Conservation (phyloP, 2,113 vertebrate species). For the Melanostigma gelatinosum region DNA sequence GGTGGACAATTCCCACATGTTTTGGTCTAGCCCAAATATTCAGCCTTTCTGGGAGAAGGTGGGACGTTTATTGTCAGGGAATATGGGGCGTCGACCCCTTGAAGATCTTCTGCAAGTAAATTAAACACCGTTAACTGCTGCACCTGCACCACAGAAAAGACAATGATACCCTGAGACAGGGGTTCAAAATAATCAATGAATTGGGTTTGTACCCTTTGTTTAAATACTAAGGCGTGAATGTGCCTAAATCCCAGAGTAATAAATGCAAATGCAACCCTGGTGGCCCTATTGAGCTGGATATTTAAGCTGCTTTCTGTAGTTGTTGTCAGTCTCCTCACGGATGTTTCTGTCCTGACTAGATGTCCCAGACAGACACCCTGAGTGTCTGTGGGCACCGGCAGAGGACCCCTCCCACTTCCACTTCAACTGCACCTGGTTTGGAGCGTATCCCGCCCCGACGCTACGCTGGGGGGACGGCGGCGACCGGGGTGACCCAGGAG, state of each 20-base stretch:
- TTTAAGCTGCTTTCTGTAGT: not conserved
- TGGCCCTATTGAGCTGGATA: not conserved
- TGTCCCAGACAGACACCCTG: constrained; percentile 75
- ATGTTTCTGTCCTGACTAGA: constrained; percentile 73
- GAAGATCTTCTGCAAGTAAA: not conserved
- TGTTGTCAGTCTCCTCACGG: not conserved
- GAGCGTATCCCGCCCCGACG: constrained; percentile 86
- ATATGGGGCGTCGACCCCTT: not conserved
- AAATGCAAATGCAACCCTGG: not conserved
- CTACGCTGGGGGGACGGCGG: constrained; percentile 83
- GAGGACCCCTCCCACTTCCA: constrained; percentile 52
- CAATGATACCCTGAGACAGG: not conserved
- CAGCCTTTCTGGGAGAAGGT: not conserved
- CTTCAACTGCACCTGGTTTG: constrained; percentile 88
- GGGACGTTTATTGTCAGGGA: not conserved
- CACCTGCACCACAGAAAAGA: no score
- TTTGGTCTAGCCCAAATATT: no score
- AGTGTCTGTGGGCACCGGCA: constrained; percentile 79
- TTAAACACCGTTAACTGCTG: not conserved
- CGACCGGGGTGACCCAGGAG: not conserved
- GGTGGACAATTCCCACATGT: not conserved
- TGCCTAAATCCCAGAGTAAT: not conserved
- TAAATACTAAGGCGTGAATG: not conserved
- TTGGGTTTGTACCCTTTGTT: not conserved
- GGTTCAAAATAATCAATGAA: no score